A percentile compares a stretch with the other conserved stretches of the same genome.
These are phyloP conservation scores for Psettodes erumei DNA, from an alignment of 2,113 vertebrate genomes.

Conservation along the genomic window DNA sequence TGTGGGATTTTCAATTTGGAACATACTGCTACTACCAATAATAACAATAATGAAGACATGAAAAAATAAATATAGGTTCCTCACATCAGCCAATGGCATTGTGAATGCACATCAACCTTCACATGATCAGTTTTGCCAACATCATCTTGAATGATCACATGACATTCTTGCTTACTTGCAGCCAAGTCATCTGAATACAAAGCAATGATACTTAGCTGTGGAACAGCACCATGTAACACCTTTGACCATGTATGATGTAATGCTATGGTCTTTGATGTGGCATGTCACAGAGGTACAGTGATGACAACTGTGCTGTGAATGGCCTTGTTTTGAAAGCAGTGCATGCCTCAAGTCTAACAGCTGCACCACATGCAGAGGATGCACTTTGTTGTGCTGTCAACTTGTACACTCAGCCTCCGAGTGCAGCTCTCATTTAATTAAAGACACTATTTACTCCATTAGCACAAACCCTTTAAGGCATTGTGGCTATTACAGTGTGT, in stretches of 20 bases:
- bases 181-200: background rate
- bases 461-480: constrained; percentile 50
- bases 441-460: constrained; percentile 47
- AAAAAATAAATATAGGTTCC: background rate
- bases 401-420: constrained; percentile 9
- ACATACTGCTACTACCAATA: no score
- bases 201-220: background rate
- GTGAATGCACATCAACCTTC: background rate
- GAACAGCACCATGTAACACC: background rate
- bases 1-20: background rate
- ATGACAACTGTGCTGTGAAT: background rate
- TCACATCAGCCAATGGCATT: background rate
- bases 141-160: background rate
- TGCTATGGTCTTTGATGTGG: background rate
- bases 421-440: constrained; percentile 50
- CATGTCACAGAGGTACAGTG: background rate
- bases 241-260: background rate
- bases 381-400: background rate
- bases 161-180: background rate
- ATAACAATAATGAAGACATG: background rate
- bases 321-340: background rate
- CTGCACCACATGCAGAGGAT: background rate
- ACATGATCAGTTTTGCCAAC: background rate
- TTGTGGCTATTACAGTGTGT: constrained; percentile 34
- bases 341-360: background rate